Conservation (phyloP, 2,888 invertebrate species). For the Cactoblastis cactorum region DNA sequence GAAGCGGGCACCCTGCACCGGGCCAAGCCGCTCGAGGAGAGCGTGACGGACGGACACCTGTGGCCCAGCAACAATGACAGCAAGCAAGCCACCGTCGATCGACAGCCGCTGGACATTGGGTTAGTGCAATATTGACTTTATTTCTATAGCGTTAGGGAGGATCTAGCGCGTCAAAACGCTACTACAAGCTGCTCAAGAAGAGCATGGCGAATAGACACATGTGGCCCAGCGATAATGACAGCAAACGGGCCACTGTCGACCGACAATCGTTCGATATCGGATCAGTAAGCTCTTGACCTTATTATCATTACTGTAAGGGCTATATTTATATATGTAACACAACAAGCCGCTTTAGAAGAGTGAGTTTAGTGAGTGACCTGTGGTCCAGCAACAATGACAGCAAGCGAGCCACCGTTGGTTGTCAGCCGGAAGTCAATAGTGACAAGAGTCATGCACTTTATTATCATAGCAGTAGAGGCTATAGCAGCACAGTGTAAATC, state of each 20-base stretch:
- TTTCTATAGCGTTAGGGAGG: background rate
- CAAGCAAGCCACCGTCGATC: slow-evolving; percentile 69
- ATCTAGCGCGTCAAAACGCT: background rate
- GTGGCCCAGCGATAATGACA: background rate
- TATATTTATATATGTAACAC: too few relatives aligned
- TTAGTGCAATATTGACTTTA: slow-evolving; percentile 25
- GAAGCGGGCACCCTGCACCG: slow-evolving; percentile 73
- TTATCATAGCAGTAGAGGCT: background rate
- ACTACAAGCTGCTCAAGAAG: background rate
- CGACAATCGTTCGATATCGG: too few relatives aligned
- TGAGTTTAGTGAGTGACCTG: slow-evolving; percentile 69
- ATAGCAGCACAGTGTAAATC: background rate
- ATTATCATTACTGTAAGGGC: too few relatives aligned
- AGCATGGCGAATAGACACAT: background rate
- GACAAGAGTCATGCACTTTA: slow-evolving; percentile 24
- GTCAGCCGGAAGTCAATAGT: slow-evolving; percentile 74
- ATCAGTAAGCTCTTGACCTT: too few relatives aligned
- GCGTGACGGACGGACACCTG: slow-evolving; percentile 70
- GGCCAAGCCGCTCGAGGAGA: slow-evolving; percentile 71
- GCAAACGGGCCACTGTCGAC: background rate
- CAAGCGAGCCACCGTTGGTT: slow-evolving; percentile 69
- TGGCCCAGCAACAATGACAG: slow-evolving; percentile 76
- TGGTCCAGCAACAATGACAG: slow-evolving; percentile 76
- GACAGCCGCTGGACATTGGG: slow-evolving; percentile 74
- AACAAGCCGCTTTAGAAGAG: slow-evolving; percentile 71